Base-by-base conservation (phyloP, 1,140 invertebrate genomes). In the Trichonephila clavata region DNA sequence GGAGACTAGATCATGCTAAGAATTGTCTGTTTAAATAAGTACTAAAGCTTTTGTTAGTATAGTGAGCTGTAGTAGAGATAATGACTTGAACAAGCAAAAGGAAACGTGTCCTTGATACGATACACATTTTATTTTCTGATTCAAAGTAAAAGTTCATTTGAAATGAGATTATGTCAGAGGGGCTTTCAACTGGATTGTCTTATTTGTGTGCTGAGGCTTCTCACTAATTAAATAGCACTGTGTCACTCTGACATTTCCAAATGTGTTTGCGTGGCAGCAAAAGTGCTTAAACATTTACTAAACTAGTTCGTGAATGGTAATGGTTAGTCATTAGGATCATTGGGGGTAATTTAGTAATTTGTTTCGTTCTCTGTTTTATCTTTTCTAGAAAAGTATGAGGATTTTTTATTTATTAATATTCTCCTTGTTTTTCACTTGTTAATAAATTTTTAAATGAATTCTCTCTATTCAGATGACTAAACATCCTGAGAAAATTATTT, bases 221-320 rank as follows among this genome's bases (percentile, higher is more conserved):
- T 68, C 10, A 24, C 24, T 68, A 24, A 68, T n/a, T 14, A 27
- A 68, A 24, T 14, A 24, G 65, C 24, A 21, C 24, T 8, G 65
- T 68, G 24, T 24, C 65, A n/a, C 65, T 68, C 24, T 68, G 65
- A 68, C 65, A 68, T 68, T 68, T 68, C n/a, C n/a, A 68, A 68
- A 14, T 8, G 65, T 24, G 24, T 50, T 50, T 50, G 50, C 50
- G 50, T 50, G 50, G 50, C 0, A 50, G 10, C 50, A 50, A 50
- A 50, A 50, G 50, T 50, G 50, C 50, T 50, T 50, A 50, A 50
- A 50, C 50, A 50, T 50, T 50, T 50, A 50, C 50, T 50, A 10
- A 50, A 50, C 50, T 50, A 50, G 50, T 50, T 50, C 50, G 50
- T 10, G 50, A 50, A 50, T 50, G 50, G 50, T 50, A 50, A 50